Evolutionary conservation across 2,888 invertebrate species (phyloP), one percentile per base, ranked within the genome.

Genomic region (Germaria angustata): DNA sequence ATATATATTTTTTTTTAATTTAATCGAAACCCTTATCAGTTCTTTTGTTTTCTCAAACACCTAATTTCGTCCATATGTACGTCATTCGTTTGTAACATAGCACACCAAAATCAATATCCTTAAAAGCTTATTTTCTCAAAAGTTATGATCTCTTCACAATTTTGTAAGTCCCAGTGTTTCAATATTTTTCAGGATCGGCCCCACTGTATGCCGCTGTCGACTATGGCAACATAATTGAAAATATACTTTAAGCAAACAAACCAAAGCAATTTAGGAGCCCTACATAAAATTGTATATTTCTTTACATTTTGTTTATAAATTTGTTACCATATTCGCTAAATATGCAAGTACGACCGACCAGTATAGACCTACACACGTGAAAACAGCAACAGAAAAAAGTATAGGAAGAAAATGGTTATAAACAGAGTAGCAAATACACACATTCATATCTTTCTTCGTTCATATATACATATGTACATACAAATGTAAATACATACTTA

Each of bases 281-380:
- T 59, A 46, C 28, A 28, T 53, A 53, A 39, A 69, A 55, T 53
- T 63, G 49, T 59, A 57, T 44, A 13, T 59, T 32, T 51, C 3
- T 32, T 32, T 44, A 49, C 17, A 75, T 34, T 77, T 59, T 57
- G 34, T 57, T 34, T 65, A 32, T 80, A 44, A 44, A 32, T 46
- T 41, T 81, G 53, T 55, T 76, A 68, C 57, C 17, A 59, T 76
- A 71, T 76, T 59, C 53, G 65, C 71, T 61, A 73, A 28, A 28
- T 28, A 3, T 5, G 20, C 66, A 61, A 22, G 13, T 34, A 22
- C 46, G n/a, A 17, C n/a, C n/a, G n/a, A n/a, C n/a, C n/a, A n/a
- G n/a, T n/a, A n/a, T n/a, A n/a, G n/a, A n/a, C n/a, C n/a, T n/a
- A n/a, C 9, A 9, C 6, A 39, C 20, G 17, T 49, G 61, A 41